Evolutionary conservation across 2,797 vertebrate genomes (phyloP).

Genomic region (Gymnothorax reevesii): DNA sequence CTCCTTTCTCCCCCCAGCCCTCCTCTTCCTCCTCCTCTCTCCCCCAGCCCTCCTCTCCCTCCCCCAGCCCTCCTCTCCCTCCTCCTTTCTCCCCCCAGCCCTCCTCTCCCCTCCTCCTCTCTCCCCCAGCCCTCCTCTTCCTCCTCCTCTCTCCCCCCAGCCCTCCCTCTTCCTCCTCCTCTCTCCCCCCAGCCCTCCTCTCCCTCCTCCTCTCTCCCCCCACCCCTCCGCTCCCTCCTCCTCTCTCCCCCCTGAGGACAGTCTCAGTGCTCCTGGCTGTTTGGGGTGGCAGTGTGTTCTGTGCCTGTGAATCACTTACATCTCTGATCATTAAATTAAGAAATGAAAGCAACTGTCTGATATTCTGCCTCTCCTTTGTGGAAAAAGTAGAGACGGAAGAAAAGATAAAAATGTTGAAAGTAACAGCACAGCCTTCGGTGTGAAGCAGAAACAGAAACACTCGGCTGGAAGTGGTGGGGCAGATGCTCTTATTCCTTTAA

Average conservation of each 20-base stretch:
- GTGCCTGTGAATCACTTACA: constrained; percentile 60
- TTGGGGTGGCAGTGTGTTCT: constrained; percentile 59
- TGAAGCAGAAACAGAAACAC: constrained; percentile 41
- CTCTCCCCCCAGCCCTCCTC: constrained; percentile 80
- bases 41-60: no score
- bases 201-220: constrained; percentile 48
- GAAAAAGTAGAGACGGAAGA: constrained; percentile 38
- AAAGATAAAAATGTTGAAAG: constrained; percentile 46
- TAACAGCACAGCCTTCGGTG: constrained; percentile 43
- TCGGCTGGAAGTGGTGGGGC: constrained; percentile 50
- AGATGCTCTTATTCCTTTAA: constrained; percentile 56
- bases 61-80: background rate
- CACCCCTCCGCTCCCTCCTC: background rate
- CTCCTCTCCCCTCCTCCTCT: no score
- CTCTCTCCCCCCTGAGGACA: constrained; percentile 72
- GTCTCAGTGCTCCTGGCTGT: constrained; percentile 72
- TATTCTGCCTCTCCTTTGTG: constrained; percentile 51
- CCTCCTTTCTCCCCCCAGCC: constrained; percentile 72
- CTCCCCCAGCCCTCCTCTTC: background rate
- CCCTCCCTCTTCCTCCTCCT: constrained; percentile 5
- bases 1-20: constrained; percentile 68
- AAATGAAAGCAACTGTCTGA: constrained; percentile 61
- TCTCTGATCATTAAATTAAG: constrained; percentile 56
- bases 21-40: constrained; percentile 44
- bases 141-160: constrained; percentile 68